A percentile compares a stretch with the other conserved stretches of the same genome.
These are phyloP conservation scores for Gryllus bimaculatus DNA, from an alignment of 1,140 invertebrate species.

Conservation along the genomic window DNA sequence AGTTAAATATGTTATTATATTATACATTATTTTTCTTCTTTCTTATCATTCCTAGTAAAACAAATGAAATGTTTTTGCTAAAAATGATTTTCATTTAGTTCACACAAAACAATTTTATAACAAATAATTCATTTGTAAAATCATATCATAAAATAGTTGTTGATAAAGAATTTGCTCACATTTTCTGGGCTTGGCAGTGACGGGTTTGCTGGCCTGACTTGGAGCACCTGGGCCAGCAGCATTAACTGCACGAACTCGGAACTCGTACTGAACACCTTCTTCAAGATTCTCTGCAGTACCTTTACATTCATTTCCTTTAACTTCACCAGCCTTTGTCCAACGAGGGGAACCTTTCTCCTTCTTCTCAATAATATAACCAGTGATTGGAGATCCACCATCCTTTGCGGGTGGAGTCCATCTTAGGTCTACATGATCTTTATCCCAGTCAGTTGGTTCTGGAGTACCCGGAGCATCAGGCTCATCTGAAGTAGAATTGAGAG, in stretches of 20 bases:
- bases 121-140: background rate
- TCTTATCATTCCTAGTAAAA: too few species aligned
- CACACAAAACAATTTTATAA: background rate
- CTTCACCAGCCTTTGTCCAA: constrained; percentile 78
- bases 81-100: background rate
- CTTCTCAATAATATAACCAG: constrained; percentile 89
- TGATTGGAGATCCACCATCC: constrained; percentile 88
- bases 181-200: constrained; percentile 77
- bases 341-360: constrained; percentile 76
- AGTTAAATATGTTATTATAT: too few species aligned
- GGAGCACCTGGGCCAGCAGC: constrained; percentile 71
- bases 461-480: constrained; percentile 83
- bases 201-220: constrained; percentile 56
- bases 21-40: too few species aligned
- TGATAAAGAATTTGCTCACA: constrained; percentile 45
- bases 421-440: constrained; percentile 82
- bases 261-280: constrained; percentile 80
- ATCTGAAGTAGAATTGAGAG: constrained; percentile 41
- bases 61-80: too few species aligned
- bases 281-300: constrained; percentile 69
- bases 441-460: constrained; percentile 86
- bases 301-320: constrained; percentile 65
- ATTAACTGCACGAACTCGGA: constrained; percentile 74
- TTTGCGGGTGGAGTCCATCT: constrained; percentile 81
- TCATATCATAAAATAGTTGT: background rate